Evolutionary conservation across 2,888 invertebrate species (phyloP), one percentile per base, ranked within the genome.

Genomic region (Hyles lineata): DNA sequence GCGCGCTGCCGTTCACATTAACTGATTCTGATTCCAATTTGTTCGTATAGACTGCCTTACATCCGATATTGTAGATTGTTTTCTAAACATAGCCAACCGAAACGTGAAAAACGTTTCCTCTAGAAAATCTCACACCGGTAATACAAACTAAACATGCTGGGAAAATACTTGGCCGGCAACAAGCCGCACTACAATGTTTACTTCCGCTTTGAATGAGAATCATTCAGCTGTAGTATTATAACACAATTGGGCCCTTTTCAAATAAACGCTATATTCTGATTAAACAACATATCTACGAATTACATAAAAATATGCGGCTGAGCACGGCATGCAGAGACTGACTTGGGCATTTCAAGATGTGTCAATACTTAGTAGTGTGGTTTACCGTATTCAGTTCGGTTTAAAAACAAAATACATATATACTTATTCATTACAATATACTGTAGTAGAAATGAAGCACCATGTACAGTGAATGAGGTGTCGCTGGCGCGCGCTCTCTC

Each of bases 171-270:
- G 15, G 55, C n/a, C 55, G n/a, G 1, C 55, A 55, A 55, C 55
- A 55, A 7, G 55, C 19, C n/a, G 17, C 67, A 23, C 43, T 67
- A 67, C 67, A 67, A 23, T 67, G 43, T 50, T 67, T 50, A 43
- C 50, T 50, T 61, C 61, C 61, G 29, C 25, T 50, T 23, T 7
- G 23, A 2, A n/a, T n/a, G 6, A 43, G 35, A 43, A 9, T 15
- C n/a, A 11, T 9, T 63, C 35, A 15, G 35, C 0, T 43, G 6
- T 2, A 11, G 43, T 43, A 43, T 15, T 43, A 43, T 15, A 11
- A 43, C 11, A 43, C 15, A 1, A 43, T 43, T 43, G 11, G 11
- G 2, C 43, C 11, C 43, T 2, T 11, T 43, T 43, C 15, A 43
- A 43, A 43, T 11, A 15, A 43, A 2, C 43, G 43, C 43, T 43